Percentiles rank a stretch among this genome's conserved stretches.
Conservation (phyloP, 2,888 invertebrate species). For the Chouioia cunea region DNA sequence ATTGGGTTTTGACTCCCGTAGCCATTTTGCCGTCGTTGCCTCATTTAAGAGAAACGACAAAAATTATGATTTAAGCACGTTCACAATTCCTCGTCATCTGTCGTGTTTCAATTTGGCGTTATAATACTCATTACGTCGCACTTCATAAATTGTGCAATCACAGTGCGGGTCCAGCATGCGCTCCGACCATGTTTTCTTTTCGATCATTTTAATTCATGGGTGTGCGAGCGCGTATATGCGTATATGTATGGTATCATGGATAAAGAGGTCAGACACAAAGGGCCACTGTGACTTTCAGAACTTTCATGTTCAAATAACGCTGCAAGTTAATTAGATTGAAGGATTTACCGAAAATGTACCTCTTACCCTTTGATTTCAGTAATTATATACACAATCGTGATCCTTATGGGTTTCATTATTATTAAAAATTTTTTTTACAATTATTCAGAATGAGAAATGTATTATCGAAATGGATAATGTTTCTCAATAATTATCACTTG, state of each 20-base stretch:
- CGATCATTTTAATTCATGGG: conserved; percentile 5
- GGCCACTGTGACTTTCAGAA: conserved; percentile 6
- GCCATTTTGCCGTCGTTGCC: too few relatives aligned
- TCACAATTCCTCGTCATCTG: not conserved
- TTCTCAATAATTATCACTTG: too few relatives aligned
- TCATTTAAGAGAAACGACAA: conserved; percentile 15
- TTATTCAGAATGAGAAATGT: too few relatives aligned
- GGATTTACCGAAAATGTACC: too few relatives aligned
- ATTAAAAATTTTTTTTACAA: too few relatives aligned
- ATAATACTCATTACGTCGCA: conserved; percentile 24
- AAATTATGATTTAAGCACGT: conserved; percentile 23
- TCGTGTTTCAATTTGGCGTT: conserved; percentile 26
- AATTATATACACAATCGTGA: too few relatives aligned
- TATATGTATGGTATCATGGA: not conserved
- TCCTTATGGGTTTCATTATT: too few relatives aligned
- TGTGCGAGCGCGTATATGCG: not conserved
- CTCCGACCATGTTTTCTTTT: not conserved
- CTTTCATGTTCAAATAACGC: not conserved
- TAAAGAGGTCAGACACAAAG: not conserved
- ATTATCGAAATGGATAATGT: too few relatives aligned
- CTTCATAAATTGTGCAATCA: conserved; percentile 25
- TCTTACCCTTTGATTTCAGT: too few relatives aligned
- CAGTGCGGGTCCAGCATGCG: not conserved
- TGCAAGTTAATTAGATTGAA: not conserved
- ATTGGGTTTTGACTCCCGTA: not conserved